These are phyloP conservation scores for Mustela erminea DNA, from an alignment of 2,797 vertebrate species.

Conservation along the genomic window DNA sequence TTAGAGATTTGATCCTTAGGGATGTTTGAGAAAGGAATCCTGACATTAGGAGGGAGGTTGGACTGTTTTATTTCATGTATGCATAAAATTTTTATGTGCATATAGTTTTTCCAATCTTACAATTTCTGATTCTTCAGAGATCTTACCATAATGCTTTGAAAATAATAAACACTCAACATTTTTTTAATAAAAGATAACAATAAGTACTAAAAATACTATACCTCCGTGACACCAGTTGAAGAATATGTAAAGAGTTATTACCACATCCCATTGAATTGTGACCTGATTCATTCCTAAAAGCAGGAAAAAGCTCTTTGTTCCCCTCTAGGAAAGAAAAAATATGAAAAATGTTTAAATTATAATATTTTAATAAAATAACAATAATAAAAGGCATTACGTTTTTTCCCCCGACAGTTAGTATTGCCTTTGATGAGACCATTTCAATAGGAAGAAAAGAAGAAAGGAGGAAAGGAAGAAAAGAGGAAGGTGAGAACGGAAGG, in stretches of 20 bases:
- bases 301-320: constrained; percentile 13
- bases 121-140: constrained; percentile 9
- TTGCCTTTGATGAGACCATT: neutral
- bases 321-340: constrained; percentile 65
- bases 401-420: neutral
- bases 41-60: neutral
- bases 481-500: neutral
- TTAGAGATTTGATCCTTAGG: neutral
- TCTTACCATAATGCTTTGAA: neutral
- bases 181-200: constrained; percentile 17
- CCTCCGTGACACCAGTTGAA: constrained; percentile 79
- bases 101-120: neutral
- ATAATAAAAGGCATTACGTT: neutral
- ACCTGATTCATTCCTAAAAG: constrained; percentile 57
- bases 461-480: neutral
- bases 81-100: neutral
- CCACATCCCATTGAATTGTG: constrained; percentile 39
- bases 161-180: neutral
- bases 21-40: neutral
- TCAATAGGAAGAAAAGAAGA: neutral
- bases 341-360: neutral
- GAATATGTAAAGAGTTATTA: constrained; percentile 56
- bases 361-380: neutral
- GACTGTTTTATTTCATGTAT: neutral
- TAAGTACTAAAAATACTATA: constrained; percentile 55